Base-by-base conservation (phyloP, 1,140 invertebrate genomes). In the Nasonia longicornis region DNA sequence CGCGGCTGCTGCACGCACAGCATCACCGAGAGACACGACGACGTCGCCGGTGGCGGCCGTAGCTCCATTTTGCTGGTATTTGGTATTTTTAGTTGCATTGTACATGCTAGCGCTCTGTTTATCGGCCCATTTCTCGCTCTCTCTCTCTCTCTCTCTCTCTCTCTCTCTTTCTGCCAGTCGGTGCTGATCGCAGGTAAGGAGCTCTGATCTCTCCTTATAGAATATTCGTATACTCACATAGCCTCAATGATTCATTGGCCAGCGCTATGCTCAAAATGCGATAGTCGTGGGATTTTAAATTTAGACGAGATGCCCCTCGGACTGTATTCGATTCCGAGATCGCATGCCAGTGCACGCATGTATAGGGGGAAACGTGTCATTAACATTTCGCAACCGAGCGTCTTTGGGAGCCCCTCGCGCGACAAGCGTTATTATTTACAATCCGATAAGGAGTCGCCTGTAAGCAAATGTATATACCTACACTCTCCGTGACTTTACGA, bases 61-160 rank as follows among this genome's bases (percentile, higher is more conserved):
- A 71, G 70, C 70, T 71, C 70, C 70, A 29, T 71, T 71, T 71
- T 71, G 38, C 70, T 71, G 70, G 70, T 71, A 35, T 71, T 71
- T 42, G 26, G 26, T 71, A 71, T 71, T 71, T 71, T 71, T 71
- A 71, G 70, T 71, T 69, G 26, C 26, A 69, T 35, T 14, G 3
- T 12, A 16, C 31, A 4, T 3, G 31, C 31, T 35, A 35, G 31
- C 31, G 26, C 26, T 31, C 31, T 67, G 26, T 69, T 69, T 69
- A 69, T 31, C 26, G 38, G 10, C 7, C 16, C n/a, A 16, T 69
- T 67, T 4, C 12, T 31, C 20, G 0, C 26, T 31, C 38, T 11
- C 31, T 67, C 1, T 2, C 26, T 26, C 26, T 26, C 26, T 26
- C 26, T 26, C 1, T 26, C 26, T 26, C 26, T 26, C 26, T 4